phyloP scores from a whole-genome alignment of 53 echinoderm and acorn worm species.

The Crossaster papposus region DNA sequence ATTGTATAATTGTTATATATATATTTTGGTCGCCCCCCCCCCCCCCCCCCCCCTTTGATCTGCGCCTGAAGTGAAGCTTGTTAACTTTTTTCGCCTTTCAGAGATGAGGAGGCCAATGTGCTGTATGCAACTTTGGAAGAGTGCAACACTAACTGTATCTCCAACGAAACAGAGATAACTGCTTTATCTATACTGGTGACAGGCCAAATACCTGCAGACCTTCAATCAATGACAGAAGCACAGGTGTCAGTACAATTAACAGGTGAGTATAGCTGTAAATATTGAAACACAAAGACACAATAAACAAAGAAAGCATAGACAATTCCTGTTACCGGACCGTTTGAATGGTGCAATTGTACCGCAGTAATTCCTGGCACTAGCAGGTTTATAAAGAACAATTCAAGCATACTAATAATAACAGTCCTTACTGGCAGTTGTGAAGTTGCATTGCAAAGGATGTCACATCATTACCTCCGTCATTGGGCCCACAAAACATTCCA shows the following conservation, averaged over 20 bases:
- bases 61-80: background rate
- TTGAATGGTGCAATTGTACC: background rate
- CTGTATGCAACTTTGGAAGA: slow-evolving; percentile 69
- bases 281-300: background rate
- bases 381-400: too few species aligned
- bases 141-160: slow-evolving; percentile 61
- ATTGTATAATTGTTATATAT: too few species aligned
- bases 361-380: too few species aligned
- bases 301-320: background rate
- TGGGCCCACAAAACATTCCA: too few species aligned
- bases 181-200: slow-evolving; percentile 83
- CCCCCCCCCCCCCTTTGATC: too few species aligned
- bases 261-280: slow-evolving; percentile 52
- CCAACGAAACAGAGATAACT: slow-evolving; percentile 74
- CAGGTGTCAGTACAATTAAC: slow-evolving; percentile 53
- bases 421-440: too few species aligned
- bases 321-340: background rate
- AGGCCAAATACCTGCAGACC: slow-evolving; percentile 79
- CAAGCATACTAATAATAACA: too few species aligned
- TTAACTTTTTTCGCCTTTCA: slow-evolving; percentile 1
- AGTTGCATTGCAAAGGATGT: too few species aligned
- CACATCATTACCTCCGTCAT: too few species aligned
- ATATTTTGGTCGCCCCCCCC: too few species aligned
- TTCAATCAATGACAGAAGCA: slow-evolving; percentile 58
- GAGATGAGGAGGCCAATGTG: slow-evolving; percentile 61